Percentiles rank a stretch among this genome's conserved stretches.
phyloP scores from a whole-genome alignment of 2,113 vertebrate species.

The Cettia cetti region DNA sequence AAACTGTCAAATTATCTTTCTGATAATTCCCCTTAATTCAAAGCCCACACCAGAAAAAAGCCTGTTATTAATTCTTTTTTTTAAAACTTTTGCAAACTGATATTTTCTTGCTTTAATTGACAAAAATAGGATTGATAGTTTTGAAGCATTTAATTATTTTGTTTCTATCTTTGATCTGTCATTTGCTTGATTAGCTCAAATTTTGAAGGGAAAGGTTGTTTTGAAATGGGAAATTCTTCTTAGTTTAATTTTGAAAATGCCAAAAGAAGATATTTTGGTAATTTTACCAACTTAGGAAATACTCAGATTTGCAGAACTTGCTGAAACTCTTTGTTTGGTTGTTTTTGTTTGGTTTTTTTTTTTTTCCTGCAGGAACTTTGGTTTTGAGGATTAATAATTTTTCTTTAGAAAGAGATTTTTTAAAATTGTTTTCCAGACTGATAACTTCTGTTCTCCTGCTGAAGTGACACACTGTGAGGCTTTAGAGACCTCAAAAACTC shows the following conservation, averaged over 20 bases:
- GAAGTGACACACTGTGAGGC: not conserved
- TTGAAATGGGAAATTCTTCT: not conserved
- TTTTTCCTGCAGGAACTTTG: not conserved
- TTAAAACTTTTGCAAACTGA: not conserved
- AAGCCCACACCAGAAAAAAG: not conserved
- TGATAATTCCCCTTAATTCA: not conserved
- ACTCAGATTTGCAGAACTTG: not conserved
- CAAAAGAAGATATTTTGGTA: not conserved
- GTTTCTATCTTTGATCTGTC: not conserved
- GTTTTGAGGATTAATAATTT: not conserved
- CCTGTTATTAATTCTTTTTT: too few relatives aligned
- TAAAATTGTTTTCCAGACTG: not conserved
- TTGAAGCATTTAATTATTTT: not conserved
- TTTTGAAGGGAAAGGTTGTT: not conserved
- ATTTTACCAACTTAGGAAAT: not conserved
- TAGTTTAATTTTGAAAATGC: not conserved
- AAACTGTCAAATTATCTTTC: not conserved
- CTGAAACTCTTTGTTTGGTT: not conserved
- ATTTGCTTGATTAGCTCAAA: not conserved
- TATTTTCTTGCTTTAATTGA: not conserved
- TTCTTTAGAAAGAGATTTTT: rapidly evolving
- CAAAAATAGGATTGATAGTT: not conserved
- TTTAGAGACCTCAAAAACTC: not conserved
- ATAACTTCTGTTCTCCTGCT: not conserved
- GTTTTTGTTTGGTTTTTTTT: too few relatives aligned